Base-by-base conservation (phyloP, 35 echinoderm and acorn worm species). In the Apostichopus japonicus region DNA sequence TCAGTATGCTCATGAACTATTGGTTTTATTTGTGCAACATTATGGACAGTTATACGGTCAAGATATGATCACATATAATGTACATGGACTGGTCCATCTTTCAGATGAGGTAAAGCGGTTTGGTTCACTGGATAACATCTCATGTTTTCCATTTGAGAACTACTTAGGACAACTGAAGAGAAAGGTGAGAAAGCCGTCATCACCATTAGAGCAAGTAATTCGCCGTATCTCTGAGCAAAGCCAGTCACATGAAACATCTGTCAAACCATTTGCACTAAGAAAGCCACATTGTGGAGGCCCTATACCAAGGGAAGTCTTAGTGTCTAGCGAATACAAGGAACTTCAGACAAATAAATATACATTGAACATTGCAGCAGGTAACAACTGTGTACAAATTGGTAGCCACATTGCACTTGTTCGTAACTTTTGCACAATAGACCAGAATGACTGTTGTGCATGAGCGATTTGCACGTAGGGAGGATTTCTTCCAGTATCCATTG, bases 41-140 rank as follows among this genome's bases (percentile, higher is more conserved):
- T 92, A 52, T 9, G 81, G 25, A 9, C 8, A 83, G n/a, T 55
- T 94, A 24, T 94, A 86, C 87, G 93, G 93, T 11, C 23, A 83
- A 62, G 54, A 90, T 6, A 65, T 77, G 78, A n/a, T 91, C 21
- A 87, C 88, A 23, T 96, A 96, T 78, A 93, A 96, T 87, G 80
- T 96, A 5, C 92, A 96, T 94, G 87, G 92, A 33, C 78, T 96
- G 6, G 65, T 92, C 23, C 95, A 96, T 72, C 77, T 96, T 25
- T 77, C 95, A 67, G 82, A 91, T 71, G 89, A 89, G 25, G 89
- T 59, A 11, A 63, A 86, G 56, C 6, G 67, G 57, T 87, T 72
- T 94, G 93, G 95, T 27, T 9, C 67, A 22, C 55, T 96, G 16
- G 92, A 96, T 59, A 92, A 94, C 19, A 63, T 96, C 44, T 96